Percentiles rank a stretch among this genome's conserved stretches.
Evolutionary conservation across 2,113 vertebrate species (phyloP).

Genomic region (Megaceryle torquata): DNA sequence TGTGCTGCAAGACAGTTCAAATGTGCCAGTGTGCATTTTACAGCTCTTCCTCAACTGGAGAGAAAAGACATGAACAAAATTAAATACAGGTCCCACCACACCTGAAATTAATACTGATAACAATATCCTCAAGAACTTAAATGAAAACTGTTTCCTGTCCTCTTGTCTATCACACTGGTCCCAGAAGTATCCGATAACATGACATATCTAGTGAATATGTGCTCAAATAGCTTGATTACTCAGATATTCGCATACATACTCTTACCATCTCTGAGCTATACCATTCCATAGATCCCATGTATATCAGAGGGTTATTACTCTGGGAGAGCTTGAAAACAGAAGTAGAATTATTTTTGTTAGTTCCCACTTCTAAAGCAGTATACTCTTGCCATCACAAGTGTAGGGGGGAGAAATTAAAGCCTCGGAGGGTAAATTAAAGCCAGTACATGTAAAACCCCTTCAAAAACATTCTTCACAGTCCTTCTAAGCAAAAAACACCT

Average conservation of each 20-base stretch:
- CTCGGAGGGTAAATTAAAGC: constrained; percentile 7
- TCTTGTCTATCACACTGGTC: not conserved
- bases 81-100: not conserved
- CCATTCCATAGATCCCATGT: not conserved
- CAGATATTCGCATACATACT: not conserved
- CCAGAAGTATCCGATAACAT: not conserved
- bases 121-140: not conserved
- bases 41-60: not conserved
- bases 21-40: not conserved
- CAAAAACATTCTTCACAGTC: not conserved
- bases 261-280: not conserved
- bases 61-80: not conserved
- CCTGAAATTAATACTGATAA: not conserved
- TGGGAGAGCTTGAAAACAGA: not conserved
- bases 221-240: not conserved
- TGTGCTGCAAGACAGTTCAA: not conserved
- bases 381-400: not conserved
- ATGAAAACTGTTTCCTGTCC: not conserved
- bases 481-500: constrained; percentile 15
- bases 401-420: constrained; percentile 1
- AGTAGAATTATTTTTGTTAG: not conserved
- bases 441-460: not conserved
- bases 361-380: not conserved
- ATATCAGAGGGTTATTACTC: not conserved
- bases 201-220: not conserved